phyloP scores from a whole-genome alignment of 2,113 vertebrate genomes.

The Fregetta grallaria region DNA sequence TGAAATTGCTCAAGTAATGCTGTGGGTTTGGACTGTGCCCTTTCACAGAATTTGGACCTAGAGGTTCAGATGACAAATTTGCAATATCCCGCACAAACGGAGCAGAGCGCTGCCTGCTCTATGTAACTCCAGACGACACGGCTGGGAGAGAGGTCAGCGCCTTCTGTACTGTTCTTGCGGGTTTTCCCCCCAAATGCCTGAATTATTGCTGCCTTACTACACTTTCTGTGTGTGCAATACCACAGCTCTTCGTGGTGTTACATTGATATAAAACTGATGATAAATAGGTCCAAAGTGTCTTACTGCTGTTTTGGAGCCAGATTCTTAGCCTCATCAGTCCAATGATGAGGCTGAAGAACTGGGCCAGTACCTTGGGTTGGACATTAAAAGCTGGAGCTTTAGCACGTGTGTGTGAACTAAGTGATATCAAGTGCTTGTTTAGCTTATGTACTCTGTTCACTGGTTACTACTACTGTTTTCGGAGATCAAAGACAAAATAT shows the following conservation, averaged over 20 bases:
- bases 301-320: neutral
- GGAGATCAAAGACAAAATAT: neutral
- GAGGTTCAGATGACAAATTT: neutral
- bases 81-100: rapidly evolving
- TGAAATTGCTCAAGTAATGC: neutral
- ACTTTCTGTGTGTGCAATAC: neutral
- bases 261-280: neutral
- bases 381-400: neutral
- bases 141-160: neutral
- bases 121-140: neutral
- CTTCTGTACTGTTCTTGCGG: neutral
- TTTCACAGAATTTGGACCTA: neutral
- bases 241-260: neutral
- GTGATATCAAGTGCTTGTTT: neutral
- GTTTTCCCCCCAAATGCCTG: neutral
- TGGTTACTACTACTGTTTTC: neutral
- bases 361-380: neutral
- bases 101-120: neutral
- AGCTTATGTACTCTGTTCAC: neutral
- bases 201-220: slow-evolving; percentile 46
- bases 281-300: slow-evolving; percentile 16
- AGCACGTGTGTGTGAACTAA: neutral
- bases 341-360: neutral
- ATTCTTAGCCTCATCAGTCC: neutral
- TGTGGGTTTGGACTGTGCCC: neutral